Base-by-base conservation (phyloP, 2,888 invertebrate species). In the Corythucha ciliata region DNA sequence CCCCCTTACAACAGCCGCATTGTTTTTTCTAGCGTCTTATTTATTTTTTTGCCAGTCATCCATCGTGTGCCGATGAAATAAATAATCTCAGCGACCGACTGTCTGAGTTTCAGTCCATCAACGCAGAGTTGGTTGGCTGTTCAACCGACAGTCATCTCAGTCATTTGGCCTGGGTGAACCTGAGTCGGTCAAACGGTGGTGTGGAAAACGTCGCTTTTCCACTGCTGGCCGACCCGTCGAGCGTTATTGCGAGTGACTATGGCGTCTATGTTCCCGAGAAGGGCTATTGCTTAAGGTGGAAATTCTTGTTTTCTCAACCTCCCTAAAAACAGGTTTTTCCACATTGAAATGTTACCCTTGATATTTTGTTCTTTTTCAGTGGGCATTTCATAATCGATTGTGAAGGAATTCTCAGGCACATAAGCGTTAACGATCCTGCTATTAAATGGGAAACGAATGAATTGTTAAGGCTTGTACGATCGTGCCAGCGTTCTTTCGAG, bases 361-460 rank as follows among this genome's bases (percentile, higher is more conserved):
- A n/a, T n/a, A n/a, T n/a, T n/a, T n/a, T n/a, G n/a, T n/a, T n/a
- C n/a, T n/a, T 56, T 67, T 66, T 53, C 57, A 77, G 93, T 67
- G 93, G 92, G 5, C 73, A 93, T 52, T 94, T 94, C 65, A 92
- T 94, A 51, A 91, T 94, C 66, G 93, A 94, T 70, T 81, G 83
- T 25, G 84, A 81, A 65, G 91, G 92, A 29, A 74, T 84, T 52
- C 70, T 94, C 37, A 74, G 94, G 47, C 93, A 94, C 70, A 91
- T 93, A 41, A 92, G 92, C 4, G 90, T 94, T 86, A 94, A 94
- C 69, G 94, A 94, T 73, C 75, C 93, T 57, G 91, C 92, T 0
- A 90, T 91, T 8, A 89, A 89, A 1, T 75, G 94, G 48, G 89
- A 88, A 50, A 92, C 93, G 4, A 92, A 93, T 69, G 94, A 94